Conservation (phyloP, 2,797 vertebrate genomes). For the Acanthornis magna region DNA sequence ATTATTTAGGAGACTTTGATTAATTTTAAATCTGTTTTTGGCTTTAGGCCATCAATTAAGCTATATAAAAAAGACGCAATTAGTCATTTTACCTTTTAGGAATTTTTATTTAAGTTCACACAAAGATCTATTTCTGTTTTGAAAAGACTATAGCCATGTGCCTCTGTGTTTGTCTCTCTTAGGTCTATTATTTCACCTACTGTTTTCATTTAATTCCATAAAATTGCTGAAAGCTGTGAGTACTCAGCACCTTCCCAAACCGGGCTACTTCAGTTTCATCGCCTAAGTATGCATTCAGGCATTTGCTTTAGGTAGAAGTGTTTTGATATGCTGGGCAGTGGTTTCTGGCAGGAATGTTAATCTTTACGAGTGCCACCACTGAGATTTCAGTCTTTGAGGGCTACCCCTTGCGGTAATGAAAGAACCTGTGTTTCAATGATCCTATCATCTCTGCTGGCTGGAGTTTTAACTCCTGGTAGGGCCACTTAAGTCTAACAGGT, state of each 20-base stretch:
- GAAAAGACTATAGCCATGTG: not conserved
- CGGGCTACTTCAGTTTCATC: not conserved
- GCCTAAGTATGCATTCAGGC: not conserved
- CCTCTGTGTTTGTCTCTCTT: not conserved
- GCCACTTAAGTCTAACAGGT: not conserved
- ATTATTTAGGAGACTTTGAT: constrained; percentile 43
- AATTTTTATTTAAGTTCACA: not conserved
- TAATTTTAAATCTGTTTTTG: constrained; percentile 10
- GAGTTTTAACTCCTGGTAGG: not conserved
- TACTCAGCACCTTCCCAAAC: not conserved
- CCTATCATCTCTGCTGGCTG: not conserved
- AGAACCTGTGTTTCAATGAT: not conserved
- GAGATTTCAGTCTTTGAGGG: constrained; percentile 28
- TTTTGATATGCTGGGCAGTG: constrained; percentile 19
- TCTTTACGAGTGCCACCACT: not conserved
- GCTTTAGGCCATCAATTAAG: constrained; percentile 16
- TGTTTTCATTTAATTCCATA: not conserved
- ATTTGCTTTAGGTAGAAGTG: not conserved
- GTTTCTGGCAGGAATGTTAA: constrained; percentile 25
- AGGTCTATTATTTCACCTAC: not conserved
- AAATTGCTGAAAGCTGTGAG: not conserved
- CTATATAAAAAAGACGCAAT: not conserved
- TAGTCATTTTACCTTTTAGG: constrained; percentile 11
- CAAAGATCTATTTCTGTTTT: not conserved
- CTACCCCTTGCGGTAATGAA: not conserved